Percentiles rank a stretch among this genome's conserved stretches.
These are phyloP conservation scores for Phaonia tiefii DNA, from an alignment of 2,888 invertebrate genomes.

Conservation along the genomic window DNA sequence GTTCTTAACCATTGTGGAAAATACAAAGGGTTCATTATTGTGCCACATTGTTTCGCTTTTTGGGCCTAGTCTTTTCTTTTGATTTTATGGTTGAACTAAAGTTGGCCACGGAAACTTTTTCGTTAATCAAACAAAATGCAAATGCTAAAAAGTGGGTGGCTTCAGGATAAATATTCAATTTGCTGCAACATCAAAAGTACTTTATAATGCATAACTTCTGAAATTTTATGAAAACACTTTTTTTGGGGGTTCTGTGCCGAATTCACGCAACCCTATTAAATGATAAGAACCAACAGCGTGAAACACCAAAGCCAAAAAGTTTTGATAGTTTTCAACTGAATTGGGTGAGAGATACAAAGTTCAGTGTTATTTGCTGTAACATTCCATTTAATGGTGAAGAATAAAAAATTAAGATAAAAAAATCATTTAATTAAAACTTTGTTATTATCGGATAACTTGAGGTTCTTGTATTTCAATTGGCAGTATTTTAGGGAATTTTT, in stretches of 20 bases:
- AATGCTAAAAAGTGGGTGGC: neutral
- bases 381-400: neutral
- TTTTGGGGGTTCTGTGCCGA: neutral
- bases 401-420: neutral
- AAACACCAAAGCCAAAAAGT: slow-evolving; percentile 12
- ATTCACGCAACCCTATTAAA: slow-evolving; percentile 23
- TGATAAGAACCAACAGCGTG: slow-evolving; percentile 28
- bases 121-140: slow-evolving; percentile 30
- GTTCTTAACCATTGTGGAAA: too few relatives aligned
- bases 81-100: slow-evolving; percentile 4
- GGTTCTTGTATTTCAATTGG: slow-evolving; percentile 30
- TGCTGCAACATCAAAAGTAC: too few relatives aligned
- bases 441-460: slow-evolving; percentile 30
- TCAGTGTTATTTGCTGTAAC: neutral
- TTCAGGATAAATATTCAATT: neutral
- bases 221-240: slow-evolving; percentile 19
- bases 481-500: too few relatives aligned
- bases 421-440: slow-evolving; percentile 38
- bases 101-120: slow-evolving; percentile 17
- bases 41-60: slow-evolving; percentile 1
- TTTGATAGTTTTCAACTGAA: slow-evolving; percentile 22
- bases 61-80: slow-evolving; percentile 1
- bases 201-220: slow-evolving; percentile 35
- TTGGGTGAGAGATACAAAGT: neutral
- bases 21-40: slow-evolving; percentile 24